Conservation (phyloP, 2,113 vertebrate genomes). For the Pituophis catenifer region DNA sequence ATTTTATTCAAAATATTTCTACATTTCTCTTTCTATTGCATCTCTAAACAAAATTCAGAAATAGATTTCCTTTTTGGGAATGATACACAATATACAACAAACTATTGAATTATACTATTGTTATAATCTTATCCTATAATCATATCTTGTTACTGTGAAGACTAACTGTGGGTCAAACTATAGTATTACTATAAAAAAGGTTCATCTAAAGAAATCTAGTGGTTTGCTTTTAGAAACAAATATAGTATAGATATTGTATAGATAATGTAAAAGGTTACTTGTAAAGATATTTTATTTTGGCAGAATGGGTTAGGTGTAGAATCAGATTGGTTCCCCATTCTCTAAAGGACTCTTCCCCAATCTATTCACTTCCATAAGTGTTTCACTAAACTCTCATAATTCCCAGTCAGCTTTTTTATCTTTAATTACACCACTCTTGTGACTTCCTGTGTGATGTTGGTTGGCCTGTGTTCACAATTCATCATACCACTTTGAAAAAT, state of each 20-base stretch:
- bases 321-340: background rate
- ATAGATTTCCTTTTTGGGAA: conserved; percentile 63
- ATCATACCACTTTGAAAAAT: background rate
- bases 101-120: conserved; percentile 43
- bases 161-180: conserved; percentile 26
- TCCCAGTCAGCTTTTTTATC: background rate
- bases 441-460: background rate
- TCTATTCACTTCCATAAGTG: background rate
- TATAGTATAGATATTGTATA: background rate
- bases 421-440: background rate
- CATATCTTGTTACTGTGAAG: conserved; percentile 27
- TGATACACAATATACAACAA: conserved; percentile 36
- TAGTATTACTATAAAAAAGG: conserved; percentile 45
- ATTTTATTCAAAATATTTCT: conserved; percentile 68
- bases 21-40: conserved; percentile 51
- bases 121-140: conserved; percentile 15
- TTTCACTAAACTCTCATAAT: background rate
- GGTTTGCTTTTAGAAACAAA: conserved; percentile 18
- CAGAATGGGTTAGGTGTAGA: background rate
- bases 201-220: conserved; percentile 33
- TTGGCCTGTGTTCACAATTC: background rate
- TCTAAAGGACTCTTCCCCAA: background rate
- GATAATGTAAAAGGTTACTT: conserved; percentile 34
- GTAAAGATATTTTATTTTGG: conserved; percentile 35
- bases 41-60: conserved; percentile 56